phyloP scores from a whole-genome alignment of 2,888 invertebrate genomes.

The Scelioninae gen. 1 region DNA sequence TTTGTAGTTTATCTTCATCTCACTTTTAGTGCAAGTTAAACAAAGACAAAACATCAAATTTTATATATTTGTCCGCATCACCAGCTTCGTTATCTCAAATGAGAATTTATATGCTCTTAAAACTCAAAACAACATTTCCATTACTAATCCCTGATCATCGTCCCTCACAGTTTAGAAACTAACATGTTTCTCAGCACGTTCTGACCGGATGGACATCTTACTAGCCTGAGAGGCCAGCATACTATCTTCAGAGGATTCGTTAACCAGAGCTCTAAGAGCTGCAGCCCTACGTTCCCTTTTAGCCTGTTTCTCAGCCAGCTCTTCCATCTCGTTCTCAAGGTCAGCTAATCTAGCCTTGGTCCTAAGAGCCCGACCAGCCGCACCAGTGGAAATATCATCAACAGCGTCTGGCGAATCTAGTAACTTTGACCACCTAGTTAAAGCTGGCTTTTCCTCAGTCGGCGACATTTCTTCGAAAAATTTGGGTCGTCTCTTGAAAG shows the following conservation, averaged over 20 bases:
- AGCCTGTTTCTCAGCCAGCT: slow-evolving; percentile 88
- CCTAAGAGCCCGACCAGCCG: slow-evolving; percentile 88
- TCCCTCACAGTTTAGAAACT: slow-evolving; percentile 76
- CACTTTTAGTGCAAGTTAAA: too few relatives aligned
- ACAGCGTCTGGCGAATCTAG: slow-evolving; percentile 73
- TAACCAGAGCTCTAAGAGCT: slow-evolving; percentile 89
- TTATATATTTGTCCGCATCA: too few relatives aligned
- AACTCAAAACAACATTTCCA: background rate
- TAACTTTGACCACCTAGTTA: slow-evolving; percentile 89
- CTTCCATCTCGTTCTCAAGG: slow-evolving; percentile 91
- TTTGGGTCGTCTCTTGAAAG: slow-evolving; percentile 82
- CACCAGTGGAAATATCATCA: slow-evolving; percentile 85
- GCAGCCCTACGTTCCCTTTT: slow-evolving; percentile 90
- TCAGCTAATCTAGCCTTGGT: slow-evolving; percentile 89
- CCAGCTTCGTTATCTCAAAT: background rate
- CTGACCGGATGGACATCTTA: slow-evolving; percentile 78
- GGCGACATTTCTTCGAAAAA: slow-evolving; percentile 74
- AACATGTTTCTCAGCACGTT: slow-evolving; percentile 82
- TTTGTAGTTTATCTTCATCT: too few relatives aligned
- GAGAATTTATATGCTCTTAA: background rate
- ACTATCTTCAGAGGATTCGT: slow-evolving; percentile 85
- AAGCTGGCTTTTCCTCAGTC: slow-evolving; percentile 84
- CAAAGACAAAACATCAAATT: too few relatives aligned
- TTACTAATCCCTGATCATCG: background rate
- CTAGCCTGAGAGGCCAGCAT: slow-evolving; percentile 72